Percentiles rank a stretch among this genome's conserved stretches.
phyloP scores from a whole-genome alignment of 2,113 vertebrate species.

The Scopus umbretta region DNA sequence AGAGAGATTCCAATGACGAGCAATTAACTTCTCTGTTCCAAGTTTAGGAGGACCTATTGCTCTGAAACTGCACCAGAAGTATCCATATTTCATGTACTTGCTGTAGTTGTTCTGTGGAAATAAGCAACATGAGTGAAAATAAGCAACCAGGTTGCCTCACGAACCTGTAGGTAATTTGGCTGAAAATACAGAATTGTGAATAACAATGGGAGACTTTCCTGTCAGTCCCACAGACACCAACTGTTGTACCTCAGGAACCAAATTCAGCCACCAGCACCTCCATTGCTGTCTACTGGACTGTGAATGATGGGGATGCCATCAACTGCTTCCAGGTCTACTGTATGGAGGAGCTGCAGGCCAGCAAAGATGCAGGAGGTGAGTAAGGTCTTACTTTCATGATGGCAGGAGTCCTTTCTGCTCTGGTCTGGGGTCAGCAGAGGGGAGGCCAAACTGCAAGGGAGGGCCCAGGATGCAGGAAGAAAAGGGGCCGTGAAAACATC shows the following conservation, averaged over 20 bases:
- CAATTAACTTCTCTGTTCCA: neutral
- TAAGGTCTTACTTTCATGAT: neutral
- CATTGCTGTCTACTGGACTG: conserved; percentile 90
- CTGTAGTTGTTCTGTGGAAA: neutral
- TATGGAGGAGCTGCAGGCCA: conserved; percentile 87
- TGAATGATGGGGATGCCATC: conserved; percentile 83
- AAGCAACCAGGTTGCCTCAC: neutral
- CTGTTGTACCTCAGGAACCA: conserved; percentile 83
- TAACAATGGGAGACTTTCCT: neutral
- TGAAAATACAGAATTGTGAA: neutral
- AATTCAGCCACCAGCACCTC: conserved; percentile 89
- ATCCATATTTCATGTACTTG: neutral
- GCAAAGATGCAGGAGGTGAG: conserved; percentile 71
- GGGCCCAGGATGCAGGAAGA: neutral
- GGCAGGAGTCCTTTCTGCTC: neutral
- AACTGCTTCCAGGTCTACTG: conserved; percentile 98
- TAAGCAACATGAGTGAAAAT: neutral
- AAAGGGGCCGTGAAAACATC: neutral
- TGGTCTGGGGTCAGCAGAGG: neutral
- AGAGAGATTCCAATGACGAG: neutral
- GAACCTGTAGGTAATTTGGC: neutral
- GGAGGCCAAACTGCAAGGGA: neutral
- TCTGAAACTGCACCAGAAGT: neutral
- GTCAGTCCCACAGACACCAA: conserved; percentile 87
- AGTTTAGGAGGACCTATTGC: neutral